phyloP scores from a whole-genome alignment of 2,113 vertebrate species.

The Rhombomys opimus region DNA sequence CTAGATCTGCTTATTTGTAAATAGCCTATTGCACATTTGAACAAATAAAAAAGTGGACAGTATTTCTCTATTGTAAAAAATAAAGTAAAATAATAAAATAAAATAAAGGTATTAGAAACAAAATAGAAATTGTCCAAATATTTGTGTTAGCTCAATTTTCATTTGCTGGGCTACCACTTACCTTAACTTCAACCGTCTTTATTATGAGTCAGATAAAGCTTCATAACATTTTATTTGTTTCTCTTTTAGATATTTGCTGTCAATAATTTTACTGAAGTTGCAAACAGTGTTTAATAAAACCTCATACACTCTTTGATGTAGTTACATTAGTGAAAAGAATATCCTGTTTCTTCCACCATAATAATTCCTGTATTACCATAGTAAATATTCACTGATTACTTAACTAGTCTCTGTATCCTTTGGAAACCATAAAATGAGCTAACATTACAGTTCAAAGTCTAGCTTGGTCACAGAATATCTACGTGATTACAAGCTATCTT shows the following conservation, averaged over 20 bases:
- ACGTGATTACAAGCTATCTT: neutral
- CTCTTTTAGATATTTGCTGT: neutral
- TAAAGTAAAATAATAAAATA: too few species aligned
- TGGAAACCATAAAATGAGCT: neutral
- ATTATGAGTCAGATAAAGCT: neutral
- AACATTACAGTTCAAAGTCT: neutral
- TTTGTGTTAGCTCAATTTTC: neutral
- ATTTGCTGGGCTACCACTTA: neutral
- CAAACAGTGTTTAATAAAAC: neutral
- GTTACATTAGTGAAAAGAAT: neutral
- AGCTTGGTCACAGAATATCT: neutral
- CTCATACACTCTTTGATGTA: constrained; percentile 5
- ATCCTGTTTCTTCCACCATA: neutral
- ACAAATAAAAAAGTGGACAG: constrained; percentile 80
- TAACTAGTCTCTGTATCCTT: neutral
- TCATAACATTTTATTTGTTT: neutral
- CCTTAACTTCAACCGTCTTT: neutral
- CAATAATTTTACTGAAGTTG: neutral
- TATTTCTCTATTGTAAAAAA: constrained; percentile 82
- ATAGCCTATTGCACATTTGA: constrained; percentile 81
- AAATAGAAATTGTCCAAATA: constrained; percentile 14
- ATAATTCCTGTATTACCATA: neutral
- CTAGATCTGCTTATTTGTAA: constrained; percentile 83
- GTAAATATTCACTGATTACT: neutral
- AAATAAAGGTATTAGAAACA: neutral